phyloP scores from a whole-genome alignment of 2,888 invertebrate genomes.

The Patella pellucida region DNA sequence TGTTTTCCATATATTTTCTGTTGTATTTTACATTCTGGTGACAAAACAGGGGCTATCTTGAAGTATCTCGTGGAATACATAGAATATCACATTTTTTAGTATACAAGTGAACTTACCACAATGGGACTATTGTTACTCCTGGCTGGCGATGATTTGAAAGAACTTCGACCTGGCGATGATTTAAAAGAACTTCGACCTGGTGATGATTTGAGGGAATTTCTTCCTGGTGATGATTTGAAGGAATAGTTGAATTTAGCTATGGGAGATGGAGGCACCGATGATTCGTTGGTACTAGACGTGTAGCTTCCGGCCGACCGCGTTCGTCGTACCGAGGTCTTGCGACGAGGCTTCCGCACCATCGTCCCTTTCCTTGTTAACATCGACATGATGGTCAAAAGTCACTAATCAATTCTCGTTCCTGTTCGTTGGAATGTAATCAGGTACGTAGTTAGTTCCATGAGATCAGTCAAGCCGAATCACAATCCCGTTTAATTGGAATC shows the following conservation, averaged over 20 bases:
- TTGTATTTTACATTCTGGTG: no score
- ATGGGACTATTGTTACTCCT: not conserved
- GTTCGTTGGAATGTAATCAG: no score
- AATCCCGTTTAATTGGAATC: no score
- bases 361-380: slow-evolving; percentile 41
- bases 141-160: not conserved
- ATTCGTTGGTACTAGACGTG: slow-evolving; percentile 25
- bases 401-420: not conserved
- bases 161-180: not conserved
- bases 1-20: no score
- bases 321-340: slow-evolving; percentile 37
- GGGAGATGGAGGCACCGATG: slow-evolving; percentile 38
- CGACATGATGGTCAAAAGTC: slow-evolving; percentile 29
- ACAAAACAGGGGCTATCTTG: no score
- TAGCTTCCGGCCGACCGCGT: slow-evolving; percentile 34
- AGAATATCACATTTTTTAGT: no score
- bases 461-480: no score
- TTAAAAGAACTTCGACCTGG: not conserved
- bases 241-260: slow-evolving; percentile 32
- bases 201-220: not conserved
- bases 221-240: no score
- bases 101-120: not conserved
- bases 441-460: no score
- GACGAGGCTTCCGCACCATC: slow-evolving; percentile 33
- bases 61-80: no score